A percentile compares a stretch with the other conserved stretches of the same genome.
Evolutionary conservation across 2,888 invertebrate species (phyloP).

Genomic region (Melanotus villosus): DNA sequence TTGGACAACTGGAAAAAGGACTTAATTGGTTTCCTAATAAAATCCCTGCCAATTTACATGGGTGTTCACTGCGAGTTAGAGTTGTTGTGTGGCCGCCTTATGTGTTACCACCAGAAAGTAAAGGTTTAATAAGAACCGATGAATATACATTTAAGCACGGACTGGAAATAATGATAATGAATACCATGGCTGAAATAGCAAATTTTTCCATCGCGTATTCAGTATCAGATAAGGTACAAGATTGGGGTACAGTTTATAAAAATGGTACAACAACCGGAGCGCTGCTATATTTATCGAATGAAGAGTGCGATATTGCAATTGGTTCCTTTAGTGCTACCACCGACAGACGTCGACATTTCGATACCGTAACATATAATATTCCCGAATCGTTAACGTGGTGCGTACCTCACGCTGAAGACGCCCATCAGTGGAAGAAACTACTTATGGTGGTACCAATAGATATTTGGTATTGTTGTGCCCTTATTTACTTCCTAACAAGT

Average conservation of each 20-base stretch:
- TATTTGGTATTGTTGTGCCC: slow-evolving; percentile 42
- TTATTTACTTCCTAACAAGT: slow-evolving; percentile 32
- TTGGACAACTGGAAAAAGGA: slow-evolving; percentile 43
- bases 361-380: slow-evolving; percentile 59
- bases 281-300: slow-evolving; percentile 54
- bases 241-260: slow-evolving; percentile 53
- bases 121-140: slow-evolving; percentile 14
- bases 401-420: slow-evolving; percentile 59
- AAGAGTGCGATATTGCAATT: slow-evolving; percentile 59
- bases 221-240: slow-evolving; percentile 45
- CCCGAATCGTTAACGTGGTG: slow-evolving; percentile 63
- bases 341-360: slow-evolving; percentile 56
- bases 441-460: slow-evolving; percentile 46
- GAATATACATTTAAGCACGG: slow-evolving; percentile 46
- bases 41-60: slow-evolving; percentile 58
- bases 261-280: slow-evolving; percentile 58
- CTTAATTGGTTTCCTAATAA: slow-evolving; percentile 56
- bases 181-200: slow-evolving; percentile 54
- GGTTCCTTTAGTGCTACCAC: slow-evolving; percentile 60
- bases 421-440: slow-evolving; percentile 54
- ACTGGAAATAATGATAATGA: slow-evolving; percentile 57
- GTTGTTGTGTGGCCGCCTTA: slow-evolving; percentile 63
- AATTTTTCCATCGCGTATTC: slow-evolving; percentile 56
- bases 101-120: slow-evolving; percentile 54
- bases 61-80: slow-evolving; percentile 59